Percentiles rank a stretch among this genome's conserved stretches.
Conservation (phyloP, 2,888 invertebrate genomes). For the Anodontia alba region DNA sequence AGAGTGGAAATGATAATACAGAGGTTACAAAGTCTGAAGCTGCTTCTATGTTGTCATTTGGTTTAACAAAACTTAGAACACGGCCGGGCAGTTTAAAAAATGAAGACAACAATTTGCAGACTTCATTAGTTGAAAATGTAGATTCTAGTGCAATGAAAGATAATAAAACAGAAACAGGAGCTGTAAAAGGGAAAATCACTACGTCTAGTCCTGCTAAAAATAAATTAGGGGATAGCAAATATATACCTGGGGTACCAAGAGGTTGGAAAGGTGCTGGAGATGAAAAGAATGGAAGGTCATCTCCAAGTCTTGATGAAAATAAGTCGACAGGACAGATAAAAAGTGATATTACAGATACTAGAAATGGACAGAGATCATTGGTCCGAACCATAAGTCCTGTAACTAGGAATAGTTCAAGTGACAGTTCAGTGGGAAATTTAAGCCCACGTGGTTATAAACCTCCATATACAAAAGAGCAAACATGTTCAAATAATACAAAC, state of each 20-base stretch:
- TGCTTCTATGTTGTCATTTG: constrained; percentile 46
- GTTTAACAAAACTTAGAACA: constrained; percentile 51
- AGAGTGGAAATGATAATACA: constrained; percentile 22
- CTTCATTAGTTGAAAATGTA: constrained; percentile 35
- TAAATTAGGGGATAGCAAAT: constrained; percentile 35
- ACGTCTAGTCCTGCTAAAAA: constrained; percentile 22
- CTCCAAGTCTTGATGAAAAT: background rate
- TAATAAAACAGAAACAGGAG: background rate
- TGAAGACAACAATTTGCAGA: constrained; percentile 32
- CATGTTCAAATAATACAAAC: background rate
- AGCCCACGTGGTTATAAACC: constrained; percentile 59
- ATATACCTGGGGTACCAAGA: constrained; percentile 48
- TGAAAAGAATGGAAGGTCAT: constrained; percentile 8
- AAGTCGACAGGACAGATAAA: background rate
- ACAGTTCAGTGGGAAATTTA: constrained; percentile 43
- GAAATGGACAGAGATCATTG: constrained; percentile 7
- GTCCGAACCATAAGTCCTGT: constrained; percentile 60
- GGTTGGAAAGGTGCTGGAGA: constrained; percentile 53
- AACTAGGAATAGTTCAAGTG: constrained; percentile 37
- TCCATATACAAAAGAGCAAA: background rate
- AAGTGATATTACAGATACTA: background rate
- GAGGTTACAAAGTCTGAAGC: constrained; percentile 38
- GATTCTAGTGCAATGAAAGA: background rate
- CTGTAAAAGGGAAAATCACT: background rate
- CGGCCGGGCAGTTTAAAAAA: constrained; percentile 41